Base-by-base conservation (phyloP, 92 coral and sea anemone genomes). In the Chrysogorgia sp. region DNA sequence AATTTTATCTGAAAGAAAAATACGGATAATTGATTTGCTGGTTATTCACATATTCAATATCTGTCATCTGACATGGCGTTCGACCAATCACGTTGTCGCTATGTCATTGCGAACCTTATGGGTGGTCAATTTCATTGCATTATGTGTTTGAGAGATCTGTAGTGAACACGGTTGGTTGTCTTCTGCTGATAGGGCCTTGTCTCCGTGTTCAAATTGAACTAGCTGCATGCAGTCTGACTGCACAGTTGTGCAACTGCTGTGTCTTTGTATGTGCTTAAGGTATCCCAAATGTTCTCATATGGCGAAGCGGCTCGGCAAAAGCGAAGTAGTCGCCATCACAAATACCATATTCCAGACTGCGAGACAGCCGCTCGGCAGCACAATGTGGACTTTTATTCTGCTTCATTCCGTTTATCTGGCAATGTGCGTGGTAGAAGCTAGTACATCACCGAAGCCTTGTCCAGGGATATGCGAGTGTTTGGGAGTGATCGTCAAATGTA, bases 41-140 rank as follows among this genome's bases (percentile, higher is more conserved):
- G 79, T 53, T 40, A 71, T 71, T 37, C 62, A 31, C 45, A 40
- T 37, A 52, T 71, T 71, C 55, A 53, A 72, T 72, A 72, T 71
- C 64, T 53, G 79, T 72, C 79, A 55, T 32, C 48, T 56, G 48
- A 56, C 50, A 5, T 24, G 5, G 63, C 13, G 33, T 17, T 72
- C 32, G 33, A 33, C 79, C 79, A 72, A 72, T 72, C 47, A 56
- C 33, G n/a, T 23, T 10, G 77, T 61, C n/a, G 49, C 23, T 32
- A 3, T 56, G 17, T 23, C 34, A 31, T 64, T 26, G 35, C 28
- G 74, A 26, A 14, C 17, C n/a, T n/a, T n/a, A 50, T 71, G 77
- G 77, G 79, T 72, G 79, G 64, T 53, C 79, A 72, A 72, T 55
- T 72, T 71, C 59, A 22, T 53, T 21, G 79, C 34, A 55, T 72